Percentiles rank a stretch among this genome's conserved stretches.
phyloP scores from a whole-genome alignment of 2,113 vertebrate species.

The Daphoenositta chrysoptera region DNA sequence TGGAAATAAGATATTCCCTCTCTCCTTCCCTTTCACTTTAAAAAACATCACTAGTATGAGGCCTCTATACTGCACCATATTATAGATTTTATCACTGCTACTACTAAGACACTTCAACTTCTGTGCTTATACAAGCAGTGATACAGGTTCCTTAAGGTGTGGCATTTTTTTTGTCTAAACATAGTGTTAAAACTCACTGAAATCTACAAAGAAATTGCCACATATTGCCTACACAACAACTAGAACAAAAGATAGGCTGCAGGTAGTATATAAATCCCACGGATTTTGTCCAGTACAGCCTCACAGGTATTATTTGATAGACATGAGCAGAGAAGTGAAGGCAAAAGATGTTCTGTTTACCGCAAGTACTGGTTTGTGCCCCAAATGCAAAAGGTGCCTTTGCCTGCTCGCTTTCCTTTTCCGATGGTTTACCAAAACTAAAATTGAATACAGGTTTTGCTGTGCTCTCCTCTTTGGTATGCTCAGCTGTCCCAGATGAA shows the following conservation, averaged over 20 bases:
- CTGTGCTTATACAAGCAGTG: not conserved
- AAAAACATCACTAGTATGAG: not conserved
- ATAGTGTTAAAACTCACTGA: not conserved
- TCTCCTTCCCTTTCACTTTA: not conserved
- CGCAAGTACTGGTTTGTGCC: conserved; percentile 62
- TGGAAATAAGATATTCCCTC: not conserved
- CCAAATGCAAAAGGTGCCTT: conserved; percentile 85
- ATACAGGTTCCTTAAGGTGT: not conserved
- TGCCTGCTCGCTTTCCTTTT: conserved; percentile 78
- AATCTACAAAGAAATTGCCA: not conserved
- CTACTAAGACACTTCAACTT: not conserved
- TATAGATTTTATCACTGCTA: not conserved
- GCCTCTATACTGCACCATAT: not conserved
- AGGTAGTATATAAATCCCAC: not conserved
- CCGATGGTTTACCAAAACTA: conserved; percentile 76
- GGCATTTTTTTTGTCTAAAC: not conserved
- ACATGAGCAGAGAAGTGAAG: not conserved
- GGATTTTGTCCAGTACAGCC: not conserved
- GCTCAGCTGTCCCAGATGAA: conserved; percentile 80
- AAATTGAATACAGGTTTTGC: conserved; percentile 74
- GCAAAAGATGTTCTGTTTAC: not conserved
- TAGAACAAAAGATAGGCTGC: not conserved
- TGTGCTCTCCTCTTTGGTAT: conserved; percentile 80
- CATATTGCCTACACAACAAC: not conserved
- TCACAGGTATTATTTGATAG: not conserved